Percentiles rank a stretch among this genome's conserved stretches.
These are phyloP conservation scores for Monoplex corrugatus DNA, from an alignment of 2,888 invertebrate genomes.

Conservation along the genomic window DNA sequence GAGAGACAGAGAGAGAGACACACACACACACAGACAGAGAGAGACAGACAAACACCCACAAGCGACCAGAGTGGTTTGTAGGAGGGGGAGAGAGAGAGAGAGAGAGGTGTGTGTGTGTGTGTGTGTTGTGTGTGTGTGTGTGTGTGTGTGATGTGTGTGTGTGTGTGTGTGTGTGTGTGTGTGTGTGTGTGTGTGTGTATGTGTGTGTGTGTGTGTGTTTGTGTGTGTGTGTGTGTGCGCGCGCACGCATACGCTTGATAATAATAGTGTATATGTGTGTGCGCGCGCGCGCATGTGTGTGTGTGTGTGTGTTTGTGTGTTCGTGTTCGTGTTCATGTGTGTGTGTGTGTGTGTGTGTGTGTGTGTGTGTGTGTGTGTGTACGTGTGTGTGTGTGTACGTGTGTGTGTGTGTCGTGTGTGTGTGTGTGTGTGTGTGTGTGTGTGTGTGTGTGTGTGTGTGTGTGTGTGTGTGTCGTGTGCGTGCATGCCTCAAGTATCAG, in stretches of 20 bases:
- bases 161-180: neutral
- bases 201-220: neutral
- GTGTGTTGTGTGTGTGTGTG: neutral
- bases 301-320: neutral
- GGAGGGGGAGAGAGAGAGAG: neutral
- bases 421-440: neutral
- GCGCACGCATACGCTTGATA: no score
- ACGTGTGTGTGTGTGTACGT: neutral
- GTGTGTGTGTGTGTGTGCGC: neutral
- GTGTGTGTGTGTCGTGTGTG: neutral
- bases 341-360: neutral
- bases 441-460: neutral
- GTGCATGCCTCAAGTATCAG: no score
- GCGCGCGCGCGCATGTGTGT: neutral
- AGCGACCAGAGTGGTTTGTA: neutral
- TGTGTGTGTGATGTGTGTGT: neutral
- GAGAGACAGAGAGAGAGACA: slow-evolving; percentile 25
- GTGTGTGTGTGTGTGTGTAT: neutral
- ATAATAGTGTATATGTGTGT: no score
- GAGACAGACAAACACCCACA: neutral
- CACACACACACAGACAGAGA: neutral
- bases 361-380: neutral
- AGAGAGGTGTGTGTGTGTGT: neutral
- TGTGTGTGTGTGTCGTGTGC: no score
- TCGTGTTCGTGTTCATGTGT: neutral